Base-by-base conservation (phyloP, 2,888 invertebrate genomes). In the Plebejus anna region DNA sequence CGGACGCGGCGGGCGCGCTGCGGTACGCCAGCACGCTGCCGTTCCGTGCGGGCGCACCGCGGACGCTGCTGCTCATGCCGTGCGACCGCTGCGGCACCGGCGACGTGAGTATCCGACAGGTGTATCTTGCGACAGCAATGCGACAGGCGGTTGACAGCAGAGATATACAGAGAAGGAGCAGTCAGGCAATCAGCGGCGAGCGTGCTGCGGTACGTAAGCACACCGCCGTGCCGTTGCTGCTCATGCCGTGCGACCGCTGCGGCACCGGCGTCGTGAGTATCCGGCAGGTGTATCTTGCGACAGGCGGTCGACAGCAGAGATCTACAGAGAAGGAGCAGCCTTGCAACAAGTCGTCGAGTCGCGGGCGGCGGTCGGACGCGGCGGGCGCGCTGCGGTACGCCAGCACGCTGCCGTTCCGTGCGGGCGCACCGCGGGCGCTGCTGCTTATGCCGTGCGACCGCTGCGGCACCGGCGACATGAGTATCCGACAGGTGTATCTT, bases 351-450 rank as follows among this genome's bases (percentile, higher is more conserved):
- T 81, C 89, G 0, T 78, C 61, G 0, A 55, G 76, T 22, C 79
- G 79, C 16, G 32, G 32, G 6, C 51, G 59, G 61, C 83, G 83
- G 1, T 84, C 90, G 59, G 97, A 97, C 85, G 96, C 97, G 81
- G 97, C 97, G 86, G 95, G 95, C 55, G 98, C 97, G 9, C 94
- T 98, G 16, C 95, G 95, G 75, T 96, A 95, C 84, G 97, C 97
- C 22, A 95, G 96, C 0, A 94, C 94, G 78, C 91, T 98, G 73
- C 95, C 96, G 78, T 98, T 97, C 94, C 95, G 98, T 55, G 95
- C 97, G 1, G 98, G 97, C 0, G 97, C 97, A 38, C 96, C 98
- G 0, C 97, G 97, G 85, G 97, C 96, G 3, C 96, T 98, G 80
- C 94, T 98, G 78, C 91, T 98, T 66, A 86, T 98, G 84, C 97